Evolutionary conservation across 1,140 invertebrate genomes (phyloP), one percentile per base, ranked within the genome.

Genomic region (Paraescarpia echinospica): DNA sequence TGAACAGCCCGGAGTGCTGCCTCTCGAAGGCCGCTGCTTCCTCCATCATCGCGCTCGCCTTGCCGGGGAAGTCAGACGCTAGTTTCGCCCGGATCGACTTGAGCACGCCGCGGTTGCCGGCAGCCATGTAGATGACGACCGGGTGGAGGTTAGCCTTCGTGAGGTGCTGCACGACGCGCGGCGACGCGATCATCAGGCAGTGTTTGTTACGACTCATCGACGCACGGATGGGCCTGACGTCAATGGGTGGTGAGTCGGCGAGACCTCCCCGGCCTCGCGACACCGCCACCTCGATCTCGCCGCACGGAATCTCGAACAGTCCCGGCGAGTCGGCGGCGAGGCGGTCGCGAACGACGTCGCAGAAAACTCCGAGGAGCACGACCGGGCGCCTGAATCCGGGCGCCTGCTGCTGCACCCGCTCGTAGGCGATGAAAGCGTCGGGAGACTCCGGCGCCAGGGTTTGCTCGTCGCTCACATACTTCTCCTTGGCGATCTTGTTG

Each of bases 351-450:
- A 92, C 92, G 33, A 34, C 51, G 31, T 92, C 93, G 33, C 91
- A 92, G 89, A 93, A 93, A 0, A 93, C 90, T 9, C 93, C 93
- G 34, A 92, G 48, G 34, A 93, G 34, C 9, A 93, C 89, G 35
- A 93, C 93, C n/a, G 93, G 93, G 35, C 92, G 22, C 34, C n/a
- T 92, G 41, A 91, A 89, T 8, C 91, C 92, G 33, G 89, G n/a
- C 12, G 92, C 33, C 33, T 90, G 35, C 18, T 92, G 59, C 33
- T 59, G 41, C 5, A 93, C 92, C 2, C 89, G 35, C 89, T 89
- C 77, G 88, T 93, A 93, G 59, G 59, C 31, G 93, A 35, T 48
- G 59, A 14, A 41, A 92, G 34, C 27, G 35, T 89, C 34, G 33
- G 89, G 89, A 22, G 35, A 35, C 51, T 34, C 35, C 51, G 34